Base-by-base conservation (phyloP, 2,888 invertebrate species). In the Hirtodrosophila histrioides region DNA sequence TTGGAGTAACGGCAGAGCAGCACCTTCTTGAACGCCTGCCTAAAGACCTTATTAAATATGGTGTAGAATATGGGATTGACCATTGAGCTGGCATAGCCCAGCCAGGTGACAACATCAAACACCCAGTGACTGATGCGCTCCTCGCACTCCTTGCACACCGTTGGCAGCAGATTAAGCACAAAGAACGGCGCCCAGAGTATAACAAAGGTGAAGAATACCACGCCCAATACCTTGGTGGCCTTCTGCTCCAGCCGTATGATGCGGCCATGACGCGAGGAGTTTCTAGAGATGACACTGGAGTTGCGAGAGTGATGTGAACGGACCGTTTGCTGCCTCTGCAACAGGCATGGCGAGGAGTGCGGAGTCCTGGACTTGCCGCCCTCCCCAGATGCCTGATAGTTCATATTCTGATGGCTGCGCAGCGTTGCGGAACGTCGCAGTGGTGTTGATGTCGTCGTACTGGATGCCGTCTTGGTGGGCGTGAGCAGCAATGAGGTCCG, bases 121-220 rank as follows among this genome's bases (percentile, higher is more conserved):
- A 97, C 95, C 93, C 96, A 95, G 72, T 93, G 94, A 53, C 96
- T 94, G 50, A 96, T 94, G 60, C 94, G 93, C 37, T 94, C 93
- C 86, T 96, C 96, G 88, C 97, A 97, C 73, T 95, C 94, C 7
- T 94, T 94, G 87, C 97, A 98, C 7, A 97, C 93, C 0, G 96
- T 96, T 10, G 97, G 96, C 72, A 97, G 92, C 89, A 98, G 93
- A 89, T 98, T 98, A 9, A 97, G 93, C 6, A 97, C 95, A 91
- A 98, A 98, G 92, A 98, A 98, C 9, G 98, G 98, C n/a, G 97
- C 96, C 98, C 98, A 98, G 36, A 98, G 94, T 44, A 98, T 95
- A 29, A 98, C 97, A 90, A 98, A 98, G 0, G 97, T 97, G 91
- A 97, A 97, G 92, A 98, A 98, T 1, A 98, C 97, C 0, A 98